Base-by-base conservation (phyloP, 2,888 invertebrate species). In the Herminia tarsipennalis region DNA sequence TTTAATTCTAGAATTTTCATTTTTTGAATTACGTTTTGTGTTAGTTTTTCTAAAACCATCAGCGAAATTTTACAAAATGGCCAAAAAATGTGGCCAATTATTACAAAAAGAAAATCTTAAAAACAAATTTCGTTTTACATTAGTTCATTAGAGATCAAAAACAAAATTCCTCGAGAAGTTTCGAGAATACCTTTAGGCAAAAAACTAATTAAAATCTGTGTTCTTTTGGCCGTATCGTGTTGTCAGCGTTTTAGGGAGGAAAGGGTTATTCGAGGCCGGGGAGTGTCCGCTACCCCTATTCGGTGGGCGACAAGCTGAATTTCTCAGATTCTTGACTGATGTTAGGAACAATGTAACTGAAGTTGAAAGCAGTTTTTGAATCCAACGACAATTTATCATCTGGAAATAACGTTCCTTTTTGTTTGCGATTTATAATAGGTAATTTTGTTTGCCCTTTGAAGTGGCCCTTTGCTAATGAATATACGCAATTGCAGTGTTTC, bases 341-440 rank as follows among this genome's bases (percentile, higher is more conserved):
- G 37, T 40, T 56, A 35, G 17, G 37, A 48, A 50, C 60, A 58
- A 54, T 52, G 39, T 44, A 50, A 52, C 52, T 42, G 34, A 56
- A 66, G 33, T 44, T 22, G 46, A 50, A 54, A 41, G 42, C 41
- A 41, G 50, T 56, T 53, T 33, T 45, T 42, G 43, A 59, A 60
- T 61, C 44, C 46, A 53, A 42, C 41, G 32, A 49, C 55, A 48
- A 66, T 66, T 68, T 46, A 57, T 68, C 57, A 60, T 61, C 45
- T 45, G 25, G 6, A 30, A 34, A 48, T 32, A 49, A 51, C 39
- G 39, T 35, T 22, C 5, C 45, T 50, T 60, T 53, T 51, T 47
- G 42, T 42, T 44, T 10, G 9, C 24, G 29, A 45, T 50, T 38
- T 56, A 45, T 41, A 45, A 40, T 44, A 46, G 32, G 49, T 60